Evolutionary conservation across 1,140 invertebrate genomes (phyloP), one percentile per base, ranked within the genome.

Genomic region (Chrysoperla carnea): DNA sequence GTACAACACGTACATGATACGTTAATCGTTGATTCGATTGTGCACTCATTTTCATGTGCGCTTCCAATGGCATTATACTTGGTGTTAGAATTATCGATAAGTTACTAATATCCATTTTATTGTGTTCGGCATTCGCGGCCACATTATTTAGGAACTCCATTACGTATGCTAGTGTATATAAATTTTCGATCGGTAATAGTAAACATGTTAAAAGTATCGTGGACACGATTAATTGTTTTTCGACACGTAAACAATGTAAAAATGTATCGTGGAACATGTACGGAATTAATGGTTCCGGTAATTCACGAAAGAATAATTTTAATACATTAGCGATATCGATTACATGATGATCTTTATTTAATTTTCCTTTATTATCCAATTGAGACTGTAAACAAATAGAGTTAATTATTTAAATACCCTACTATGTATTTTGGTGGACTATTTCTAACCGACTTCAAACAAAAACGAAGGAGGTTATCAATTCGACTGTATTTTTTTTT

Each of bases 261-360:
- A 89, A 77, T 28, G 80, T 58, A 54, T 88, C 81, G 57, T 89
- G 83, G 48, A 70, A 75, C 2, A 53, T 42, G 63, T 69, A 62
- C 1, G 78, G 76, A 43, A 91, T 79, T 11, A 90, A 62, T 3
- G 86, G 84, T 47, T 89, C 84, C 6, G 85, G 85, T 28, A 90
- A 59, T 51, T 80, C 74, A 39, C 85, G 64, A 35, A 90, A 74
- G 54, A 88, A 90, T 36, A 78, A 73, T 55, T 90, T 91, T 8
- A 91, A 61, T 36, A 86, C 71, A 61, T 74, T 81, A 6, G 85
- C 82, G 8, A 88, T 73, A 66, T 91, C 86, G 50, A 84, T 75
- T 1, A 81, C 74, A 57, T 84, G 73, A 53, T 76, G 68, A 3
- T 75, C 70, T 14, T 75, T 69, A 17, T 70, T 69, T 23, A 81